These are phyloP conservation scores for Ruditapes philippinarum DNA, from an alignment of 1,140 invertebrate species.

Conservation along the genomic window DNA sequence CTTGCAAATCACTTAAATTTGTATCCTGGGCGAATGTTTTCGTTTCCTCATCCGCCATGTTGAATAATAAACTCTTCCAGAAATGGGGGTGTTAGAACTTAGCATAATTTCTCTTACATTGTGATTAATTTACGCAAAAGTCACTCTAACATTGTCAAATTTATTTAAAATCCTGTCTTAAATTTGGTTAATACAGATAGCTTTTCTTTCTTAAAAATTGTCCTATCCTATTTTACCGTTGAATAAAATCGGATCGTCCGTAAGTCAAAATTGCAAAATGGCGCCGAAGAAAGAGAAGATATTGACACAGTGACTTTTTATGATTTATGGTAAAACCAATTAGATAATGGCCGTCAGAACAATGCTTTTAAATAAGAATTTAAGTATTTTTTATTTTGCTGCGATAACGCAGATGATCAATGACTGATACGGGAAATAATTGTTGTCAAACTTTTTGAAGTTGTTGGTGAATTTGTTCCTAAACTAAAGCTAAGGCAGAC, in stretches of 20 bases:
- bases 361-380: not conserved
- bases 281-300: conserved; percentile 50
- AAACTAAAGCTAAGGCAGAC: too few species aligned
- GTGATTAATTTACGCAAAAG: too few species aligned
- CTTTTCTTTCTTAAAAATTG: too few species aligned
- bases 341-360: not conserved
- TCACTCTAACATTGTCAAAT: too few species aligned
- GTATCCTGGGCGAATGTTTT: conserved; percentile 66
- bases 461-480: too few species aligned
- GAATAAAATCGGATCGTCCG: not conserved
- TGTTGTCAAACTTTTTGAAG: not conserved
- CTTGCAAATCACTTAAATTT: conserved; percentile 71
- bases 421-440: not conserved
- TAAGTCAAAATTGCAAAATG: conserved; percentile 52
- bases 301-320: not conserved
- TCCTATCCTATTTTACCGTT: not conserved
- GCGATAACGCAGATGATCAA: not conserved
- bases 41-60: conserved; percentile 81
- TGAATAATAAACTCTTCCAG: conserved; percentile 58
- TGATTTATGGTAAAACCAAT: not conserved
- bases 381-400: not conserved
- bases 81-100: conserved; percentile 19
- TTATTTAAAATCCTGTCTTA: too few species aligned
- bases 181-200: too few species aligned
- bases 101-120: too few species aligned